Conservation (phyloP, 2,888 invertebrate species). For the Entomobrya multifasciata region DNA sequence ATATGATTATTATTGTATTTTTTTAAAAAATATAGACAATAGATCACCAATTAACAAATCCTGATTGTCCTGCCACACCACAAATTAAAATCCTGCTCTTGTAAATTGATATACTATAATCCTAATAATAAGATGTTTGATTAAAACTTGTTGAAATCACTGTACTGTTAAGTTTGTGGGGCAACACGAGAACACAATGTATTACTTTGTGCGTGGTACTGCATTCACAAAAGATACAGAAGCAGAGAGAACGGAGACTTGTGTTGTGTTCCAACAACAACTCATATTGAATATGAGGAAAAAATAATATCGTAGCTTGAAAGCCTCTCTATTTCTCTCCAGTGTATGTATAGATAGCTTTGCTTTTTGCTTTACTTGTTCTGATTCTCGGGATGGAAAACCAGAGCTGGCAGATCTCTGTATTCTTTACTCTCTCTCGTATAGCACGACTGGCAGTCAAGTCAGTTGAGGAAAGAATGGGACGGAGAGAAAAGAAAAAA, state of each 20-base stretch:
- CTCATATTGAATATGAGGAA: constrained; percentile 8
- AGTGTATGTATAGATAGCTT: not conserved
- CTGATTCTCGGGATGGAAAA: constrained; percentile 9
- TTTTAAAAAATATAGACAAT: not conserved
- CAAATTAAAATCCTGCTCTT: no score
- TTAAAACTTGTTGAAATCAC: no score
- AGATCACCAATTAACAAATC: not conserved
- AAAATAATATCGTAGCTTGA: constrained; percentile 10
- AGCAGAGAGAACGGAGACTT: not conserved
- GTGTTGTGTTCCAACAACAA: not conserved
- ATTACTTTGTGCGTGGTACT: not conserved
- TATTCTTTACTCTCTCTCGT: constrained; percentile 16
- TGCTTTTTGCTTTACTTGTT: constrained; percentile 6
- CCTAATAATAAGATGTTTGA: not conserved
- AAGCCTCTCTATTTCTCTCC: no score
- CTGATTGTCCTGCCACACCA: constrained; percentile 13
- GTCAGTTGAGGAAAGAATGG: constrained; percentile 48
- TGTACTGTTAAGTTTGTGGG: not conserved
- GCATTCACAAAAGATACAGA: not conserved
- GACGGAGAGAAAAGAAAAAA: constrained; percentile 63
- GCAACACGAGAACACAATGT: constrained; percentile 21
- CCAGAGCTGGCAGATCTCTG: not conserved
- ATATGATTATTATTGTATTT: no score
- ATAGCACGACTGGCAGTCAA: constrained; percentile 66
- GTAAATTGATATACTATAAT: not conserved